Evolutionary conservation across 2,888 invertebrate genomes (phyloP).

Genomic region (Epistrophella euchroma): DNA sequence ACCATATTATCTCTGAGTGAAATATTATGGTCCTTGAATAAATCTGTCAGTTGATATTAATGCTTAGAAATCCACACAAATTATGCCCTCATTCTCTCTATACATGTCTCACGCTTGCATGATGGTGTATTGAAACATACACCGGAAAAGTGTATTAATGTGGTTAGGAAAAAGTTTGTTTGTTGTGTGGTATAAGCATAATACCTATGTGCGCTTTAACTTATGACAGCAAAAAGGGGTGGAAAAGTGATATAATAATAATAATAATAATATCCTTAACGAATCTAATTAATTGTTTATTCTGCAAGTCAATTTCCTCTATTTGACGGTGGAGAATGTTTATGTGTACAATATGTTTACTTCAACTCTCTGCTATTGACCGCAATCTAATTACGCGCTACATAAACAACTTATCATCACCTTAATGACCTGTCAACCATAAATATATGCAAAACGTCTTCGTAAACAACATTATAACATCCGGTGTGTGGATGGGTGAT

Average conservation of each 20-base stretch:
- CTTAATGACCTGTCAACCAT: constrained; percentile 73
- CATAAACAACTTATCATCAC: constrained; percentile 72
- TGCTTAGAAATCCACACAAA: constrained; percentile 5
- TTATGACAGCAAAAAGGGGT: background rate
- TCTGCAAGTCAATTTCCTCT: constrained; percentile 68
- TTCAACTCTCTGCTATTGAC: constrained; percentile 41
- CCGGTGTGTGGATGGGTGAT: constrained; percentile 38
- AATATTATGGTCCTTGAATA: constrained; percentile 29
- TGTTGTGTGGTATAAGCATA: background rate
- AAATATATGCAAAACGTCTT: constrained; percentile 64
- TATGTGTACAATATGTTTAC: constrained; percentile 43
- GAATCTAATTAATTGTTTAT: constrained; percentile 68
- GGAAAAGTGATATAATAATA: background rate
- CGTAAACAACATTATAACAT: constrained; percentile 56
- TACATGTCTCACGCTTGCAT: background rate
- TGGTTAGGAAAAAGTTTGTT: constrained; percentile 16
- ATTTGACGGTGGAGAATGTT: background rate
- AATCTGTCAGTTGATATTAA: constrained; percentile 32
- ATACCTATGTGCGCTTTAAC: background rate
- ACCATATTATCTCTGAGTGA: constrained; percentile 20
- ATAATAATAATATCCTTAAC: constrained; percentile 34
- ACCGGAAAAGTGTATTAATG: constrained; percentile 37
- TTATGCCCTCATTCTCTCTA: background rate
- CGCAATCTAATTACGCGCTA: constrained; percentile 70
- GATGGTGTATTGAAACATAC: constrained; percentile 1